Percentiles rank a stretch among this genome's conserved stretches.
Conservation (phyloP, 2,113 vertebrate species). For the Ifrita kowaldi region DNA sequence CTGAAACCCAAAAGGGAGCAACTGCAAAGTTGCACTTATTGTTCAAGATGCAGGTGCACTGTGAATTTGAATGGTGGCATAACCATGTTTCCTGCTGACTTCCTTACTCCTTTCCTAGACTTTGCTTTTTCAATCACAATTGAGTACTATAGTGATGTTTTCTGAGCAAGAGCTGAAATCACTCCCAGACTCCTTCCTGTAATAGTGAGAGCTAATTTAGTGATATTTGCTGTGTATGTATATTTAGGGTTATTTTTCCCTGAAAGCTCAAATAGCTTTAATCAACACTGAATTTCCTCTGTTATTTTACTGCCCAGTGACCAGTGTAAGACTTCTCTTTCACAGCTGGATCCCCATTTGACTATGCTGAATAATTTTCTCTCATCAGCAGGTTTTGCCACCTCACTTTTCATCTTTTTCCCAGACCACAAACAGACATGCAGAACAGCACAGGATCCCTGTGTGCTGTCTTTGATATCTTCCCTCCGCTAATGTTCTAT, state of each 20-base stretch:
- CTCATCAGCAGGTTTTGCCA: not conserved
- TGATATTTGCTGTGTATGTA: not conserved
- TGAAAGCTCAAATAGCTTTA: not conserved
- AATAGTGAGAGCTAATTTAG: not conserved
- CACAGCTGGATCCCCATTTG: not conserved
- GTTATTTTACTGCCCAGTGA: not conserved
- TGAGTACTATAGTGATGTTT: not conserved
- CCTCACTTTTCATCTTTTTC: not conserved
- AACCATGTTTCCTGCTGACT: constrained; percentile 5
- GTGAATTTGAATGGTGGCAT: not conserved
- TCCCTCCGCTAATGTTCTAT: not conserved
- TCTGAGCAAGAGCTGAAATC: not conserved
- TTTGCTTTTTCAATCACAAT: not conserved
- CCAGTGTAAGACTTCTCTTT: not conserved
- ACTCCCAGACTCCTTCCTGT: not conserved
- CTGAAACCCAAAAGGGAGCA: not conserved
- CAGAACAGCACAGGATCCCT: not conserved
- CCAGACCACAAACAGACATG: not conserved
- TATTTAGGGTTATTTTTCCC: not conserved
- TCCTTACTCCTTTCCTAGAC: constrained; percentile 4
- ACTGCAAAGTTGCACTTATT: not conserved
- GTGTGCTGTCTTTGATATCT: not conserved
- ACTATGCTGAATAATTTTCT: not conserved
- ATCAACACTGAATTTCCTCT: not conserved
- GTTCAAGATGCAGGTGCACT: constrained; percentile 34